phyloP scores from a whole-genome alignment of 2,113 vertebrate genomes.

The Lichenostomus cassidix region DNA sequence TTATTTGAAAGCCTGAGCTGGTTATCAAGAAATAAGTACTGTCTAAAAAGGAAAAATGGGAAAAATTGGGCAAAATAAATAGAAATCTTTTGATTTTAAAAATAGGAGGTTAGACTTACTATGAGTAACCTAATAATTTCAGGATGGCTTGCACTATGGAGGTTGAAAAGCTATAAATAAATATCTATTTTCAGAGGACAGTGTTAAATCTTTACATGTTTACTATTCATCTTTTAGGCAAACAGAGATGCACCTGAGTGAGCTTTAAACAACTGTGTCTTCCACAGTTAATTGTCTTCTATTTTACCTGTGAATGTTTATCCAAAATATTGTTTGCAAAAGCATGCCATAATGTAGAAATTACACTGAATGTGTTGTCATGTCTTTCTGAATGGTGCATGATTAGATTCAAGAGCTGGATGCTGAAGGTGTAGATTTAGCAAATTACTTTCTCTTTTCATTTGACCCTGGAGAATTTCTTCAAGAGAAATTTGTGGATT shows the following conservation, averaged over 20 bases:
- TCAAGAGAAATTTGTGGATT: neutral
- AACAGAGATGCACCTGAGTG: neutral
- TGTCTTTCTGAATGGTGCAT: neutral
- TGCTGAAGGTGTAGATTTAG: neutral
- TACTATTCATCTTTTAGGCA: neutral
- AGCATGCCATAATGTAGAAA: neutral
- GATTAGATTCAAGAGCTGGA: neutral
- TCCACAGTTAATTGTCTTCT: neutral
- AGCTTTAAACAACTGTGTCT: neutral
- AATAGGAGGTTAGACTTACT: neutral
- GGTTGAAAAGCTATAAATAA: neutral
- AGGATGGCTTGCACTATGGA: neutral
- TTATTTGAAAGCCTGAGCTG: neutral
- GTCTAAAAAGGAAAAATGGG: neutral
- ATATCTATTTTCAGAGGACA: neutral
- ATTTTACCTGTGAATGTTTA: neutral
- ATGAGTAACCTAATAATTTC: neutral
- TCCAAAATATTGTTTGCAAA: neutral
- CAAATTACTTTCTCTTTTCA: neutral
- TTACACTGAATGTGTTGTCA: rapidly evolving
- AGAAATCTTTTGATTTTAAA: neutral
- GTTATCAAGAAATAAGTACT: neutral
- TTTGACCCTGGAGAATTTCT: neutral
- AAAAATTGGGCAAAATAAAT: neutral
- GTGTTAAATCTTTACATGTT: neutral